Evolutionary conservation across 2,888 invertebrate species (phyloP), one percentile per base, ranked within the genome.

Genomic region (Mellilla xanthometata): DNA sequence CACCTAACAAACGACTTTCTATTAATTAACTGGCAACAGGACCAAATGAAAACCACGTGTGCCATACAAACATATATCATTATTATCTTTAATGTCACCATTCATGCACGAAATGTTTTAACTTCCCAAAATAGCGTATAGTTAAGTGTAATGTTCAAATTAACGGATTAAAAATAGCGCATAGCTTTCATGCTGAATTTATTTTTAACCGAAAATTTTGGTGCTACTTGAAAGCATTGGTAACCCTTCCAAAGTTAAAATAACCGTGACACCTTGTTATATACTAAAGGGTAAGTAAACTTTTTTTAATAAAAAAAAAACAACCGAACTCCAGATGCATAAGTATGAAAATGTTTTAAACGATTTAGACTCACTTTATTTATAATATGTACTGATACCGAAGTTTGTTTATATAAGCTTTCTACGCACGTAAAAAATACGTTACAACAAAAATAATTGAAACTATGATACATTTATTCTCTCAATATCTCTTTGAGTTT

Each of bases 171-270:
- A 56, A 19, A 56, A 53, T 56, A 56, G 40, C 36, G 31, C 6
- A 43, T 49, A 24, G 40, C 53, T 49, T 36, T 49, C 44, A 47
- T 44, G 47, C 45, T 42, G 38, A 30, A 53, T 50, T 42, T 39
- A 43, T 30, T 19, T 23, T 24, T 28, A 28, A 33, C 36, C 43
- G 51, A 53, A 44, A 46, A 45, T 36, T 12, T 19, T 24, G 24
- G 29, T 27, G n/a, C 38, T 39, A 47, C 42, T 47, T 28, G 12
- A 22, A 33, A 22, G 38, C 24, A 29, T 31, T 36, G 26, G 15
- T 40, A 24, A 35, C 33, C 39, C 36, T 29, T 39, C 11, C 11
- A 22, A 26, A 11, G 6, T 15, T 47, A 40, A 40, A 52, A 33
- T 28, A 26, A 13, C 29, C 13, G 6, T 34, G 34, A 23, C 38